Evolutionary conservation across 1,140 invertebrate species (phyloP).

Genomic region (Drosophila pruinosa): DNA sequence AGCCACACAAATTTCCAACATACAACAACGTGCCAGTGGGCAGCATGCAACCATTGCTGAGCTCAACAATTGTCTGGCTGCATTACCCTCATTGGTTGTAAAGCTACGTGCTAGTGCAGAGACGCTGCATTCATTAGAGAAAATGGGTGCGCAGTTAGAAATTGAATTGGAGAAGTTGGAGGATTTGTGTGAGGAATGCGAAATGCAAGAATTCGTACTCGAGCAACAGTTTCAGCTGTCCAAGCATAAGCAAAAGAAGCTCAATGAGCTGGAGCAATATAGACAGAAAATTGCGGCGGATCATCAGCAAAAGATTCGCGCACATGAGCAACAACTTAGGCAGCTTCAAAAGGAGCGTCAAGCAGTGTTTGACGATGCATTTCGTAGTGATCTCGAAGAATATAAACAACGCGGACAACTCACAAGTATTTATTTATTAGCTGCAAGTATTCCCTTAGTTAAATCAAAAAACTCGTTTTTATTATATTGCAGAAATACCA

Average conservation of each 20-base stretch:
- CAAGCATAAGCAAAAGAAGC: constrained; percentile 87
- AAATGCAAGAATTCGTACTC: constrained; percentile 86
- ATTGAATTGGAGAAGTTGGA: constrained; percentile 86
- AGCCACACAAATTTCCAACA: constrained; percentile 84
- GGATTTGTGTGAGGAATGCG: constrained; percentile 87
- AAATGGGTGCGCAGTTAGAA: constrained; percentile 86
- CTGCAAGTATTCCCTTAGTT: not conserved
- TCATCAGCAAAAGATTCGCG: constrained; percentile 85
- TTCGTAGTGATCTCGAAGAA: constrained; percentile 86
- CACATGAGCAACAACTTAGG: constrained; percentile 84
- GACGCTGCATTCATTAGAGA: constrained; percentile 85
- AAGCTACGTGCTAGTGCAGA: constrained; percentile 84
- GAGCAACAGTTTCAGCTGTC: constrained; percentile 87
- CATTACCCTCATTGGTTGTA: constrained; percentile 85
- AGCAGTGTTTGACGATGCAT: constrained; percentile 87
- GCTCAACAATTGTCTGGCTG: constrained; percentile 84
- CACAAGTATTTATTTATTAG: constrained; percentile 83
- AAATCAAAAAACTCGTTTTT: not conserved
- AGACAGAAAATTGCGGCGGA: constrained; percentile 85
- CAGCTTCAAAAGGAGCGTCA: constrained; percentile 86
- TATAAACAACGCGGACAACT: constrained; percentile 86
- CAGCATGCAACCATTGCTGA: constrained; percentile 84
- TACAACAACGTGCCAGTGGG: constrained; percentile 84
- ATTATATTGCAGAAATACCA: constrained; percentile 45
- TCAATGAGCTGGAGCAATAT: constrained; percentile 74